Evolutionary conservation across 2,888 invertebrate species (phyloP), one percentile per base, ranked within the genome.

Genomic region (Isoperla grammatica): DNA sequence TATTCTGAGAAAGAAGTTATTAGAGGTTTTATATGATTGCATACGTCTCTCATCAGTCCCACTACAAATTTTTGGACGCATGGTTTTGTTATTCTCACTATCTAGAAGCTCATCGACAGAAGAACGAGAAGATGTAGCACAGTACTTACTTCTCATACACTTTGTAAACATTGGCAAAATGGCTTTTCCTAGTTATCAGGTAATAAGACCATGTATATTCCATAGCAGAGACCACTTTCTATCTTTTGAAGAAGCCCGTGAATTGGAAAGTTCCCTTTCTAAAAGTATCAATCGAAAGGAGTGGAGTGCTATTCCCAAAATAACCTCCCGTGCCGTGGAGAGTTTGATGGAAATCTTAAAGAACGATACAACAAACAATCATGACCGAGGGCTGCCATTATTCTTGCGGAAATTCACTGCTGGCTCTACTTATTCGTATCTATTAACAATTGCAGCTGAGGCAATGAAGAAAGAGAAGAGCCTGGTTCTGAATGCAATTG

Each of bases 381-480:
- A 71, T 12, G 42, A 65, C 54, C 43, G 63, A 57, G 13, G 17
- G 54, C 73, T 76, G 68, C 82, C 84, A 0, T 63, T 67, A 1
- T 84, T 81, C 75, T 72, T 86, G 17, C 76, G 81, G 5, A 74
- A 77, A 23, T 87, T 77, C 70, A 83, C 85, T 0, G 79, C 83
- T 0, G 75, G 79, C 0, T 75, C 76, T 61, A 64, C 74, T 6
- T 79, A 74, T 63, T 66, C 77, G 0, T 76, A 75, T 67, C 71
- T 76, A 12, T 65, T 80, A 49, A 75, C 74, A 35, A 62, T 67
- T 2, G 76, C 77, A 4, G 67, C 79, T 11, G 71, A 71, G 37
- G 75, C 75, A 4, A 65, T 79, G 20, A 79, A 78, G 67, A 76
- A 73, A 56, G 63, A 64, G 1, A 64, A 63, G 12, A 63, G 63